Conservation (phyloP, 1,140 invertebrate species). For the Limonius californicus region DNA sequence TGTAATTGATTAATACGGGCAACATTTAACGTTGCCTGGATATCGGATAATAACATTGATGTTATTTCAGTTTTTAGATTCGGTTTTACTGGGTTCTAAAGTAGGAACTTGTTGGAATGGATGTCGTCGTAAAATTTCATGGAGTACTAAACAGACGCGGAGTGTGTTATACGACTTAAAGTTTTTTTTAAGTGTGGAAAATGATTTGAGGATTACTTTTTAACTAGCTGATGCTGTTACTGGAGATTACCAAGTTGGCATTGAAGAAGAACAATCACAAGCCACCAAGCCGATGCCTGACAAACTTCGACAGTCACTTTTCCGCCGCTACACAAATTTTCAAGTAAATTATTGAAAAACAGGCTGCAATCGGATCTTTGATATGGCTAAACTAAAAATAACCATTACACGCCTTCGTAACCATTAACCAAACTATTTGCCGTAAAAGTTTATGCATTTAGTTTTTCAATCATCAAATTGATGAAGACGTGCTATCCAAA, state of each 20-base stretch:
- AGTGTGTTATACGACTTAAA: constrained; percentile 26
- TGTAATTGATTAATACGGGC: not conserved
- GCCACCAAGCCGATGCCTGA: too few relatives aligned
- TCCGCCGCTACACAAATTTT: too few relatives aligned
- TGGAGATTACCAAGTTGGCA: not conserved
- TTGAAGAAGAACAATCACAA: too few relatives aligned
- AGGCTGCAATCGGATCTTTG: too few relatives aligned
- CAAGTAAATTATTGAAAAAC: too few relatives aligned
- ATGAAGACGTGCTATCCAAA: too few relatives aligned
- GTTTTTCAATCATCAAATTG: too few relatives aligned
- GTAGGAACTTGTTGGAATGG: constrained; percentile 39
- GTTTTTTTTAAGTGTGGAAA: constrained; percentile 7
- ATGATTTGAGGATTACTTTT: constrained; percentile 29
- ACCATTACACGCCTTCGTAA: too few relatives aligned
- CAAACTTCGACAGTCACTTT: too few relatives aligned
- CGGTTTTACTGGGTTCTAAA: constrained; percentile 21
- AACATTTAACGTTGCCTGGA: not conserved
- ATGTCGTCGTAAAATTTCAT: constrained; percentile 41
- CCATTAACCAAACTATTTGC: too few relatives aligned
- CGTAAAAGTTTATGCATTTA: too few relatives aligned
- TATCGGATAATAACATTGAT: not conserved
- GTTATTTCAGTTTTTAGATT: constrained; percentile 1
- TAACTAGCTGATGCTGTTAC: constrained; percentile 26
- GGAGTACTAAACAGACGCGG: constrained; percentile 36
- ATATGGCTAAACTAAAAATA: too few relatives aligned